Percentiles rank a stretch among this genome's conserved stretches.
These are phyloP conservation scores for Caenorhabditis plicata DNA, from an alignment of 2,888 invertebrate genomes.

Conservation along the genomic window DNA sequence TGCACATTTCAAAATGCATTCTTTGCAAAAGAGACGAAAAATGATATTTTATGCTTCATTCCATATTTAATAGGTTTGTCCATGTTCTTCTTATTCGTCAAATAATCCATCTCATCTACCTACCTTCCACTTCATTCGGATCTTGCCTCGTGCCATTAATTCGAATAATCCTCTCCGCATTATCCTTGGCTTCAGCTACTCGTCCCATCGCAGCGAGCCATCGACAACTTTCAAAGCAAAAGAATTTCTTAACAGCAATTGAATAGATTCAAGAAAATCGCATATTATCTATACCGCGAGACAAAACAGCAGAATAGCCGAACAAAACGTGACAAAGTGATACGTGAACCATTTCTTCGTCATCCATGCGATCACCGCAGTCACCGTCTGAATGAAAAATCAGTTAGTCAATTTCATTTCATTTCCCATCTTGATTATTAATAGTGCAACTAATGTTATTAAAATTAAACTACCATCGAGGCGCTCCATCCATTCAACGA, in stretches of 20 bases:
- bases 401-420: not conserved
- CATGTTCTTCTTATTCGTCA: too few species aligned
- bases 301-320: conserved; percentile 28
- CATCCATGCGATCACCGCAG: conserved; percentile 18
- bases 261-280: not conserved
- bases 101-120: not conserved
- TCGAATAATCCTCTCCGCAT: conserved; percentile 9
- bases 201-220: conserved; percentile 47
- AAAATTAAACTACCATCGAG: conserved; percentile 54
- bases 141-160: conserved; percentile 6
- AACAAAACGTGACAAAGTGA: conserved; percentile 29
- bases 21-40: too few species aligned
- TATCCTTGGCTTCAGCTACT: conserved; percentile 17
- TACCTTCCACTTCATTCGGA: conserved; percentile 8
- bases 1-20: too few species aligned
- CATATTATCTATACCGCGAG: conserved; percentile 17
- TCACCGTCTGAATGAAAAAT: conserved; percentile 6
- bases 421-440: too few species aligned
- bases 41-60: too few species aligned
- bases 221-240: conserved; percentile 51
- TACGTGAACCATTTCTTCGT: conserved; percentile 44
- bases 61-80: too few species aligned
- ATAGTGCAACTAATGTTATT: too few species aligned
- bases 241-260: conserved; percentile 31
- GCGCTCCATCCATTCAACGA: conserved; percentile 62